Percentiles rank a stretch among this genome's conserved stretches.
Conservation (phyloP, 30 jellyfish, hydroid and myxozoan species). For the Mastigias papua region DNA sequence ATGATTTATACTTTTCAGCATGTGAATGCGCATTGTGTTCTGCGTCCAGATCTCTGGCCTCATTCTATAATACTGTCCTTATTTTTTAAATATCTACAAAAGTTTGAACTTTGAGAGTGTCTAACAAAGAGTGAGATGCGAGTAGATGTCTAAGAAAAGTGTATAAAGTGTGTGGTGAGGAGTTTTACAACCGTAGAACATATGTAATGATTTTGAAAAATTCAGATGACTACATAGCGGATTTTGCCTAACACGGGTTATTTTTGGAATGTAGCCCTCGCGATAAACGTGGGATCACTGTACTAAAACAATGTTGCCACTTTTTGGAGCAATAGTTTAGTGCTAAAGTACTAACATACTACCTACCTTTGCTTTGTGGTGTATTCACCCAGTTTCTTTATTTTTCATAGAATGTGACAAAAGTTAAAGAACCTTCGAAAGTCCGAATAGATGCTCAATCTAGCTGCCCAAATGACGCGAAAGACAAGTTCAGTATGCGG, state of each 20-base stretch:
- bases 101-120: not conserved
- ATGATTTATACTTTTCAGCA: not conserved
- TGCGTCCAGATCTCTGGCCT: too few species aligned
- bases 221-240: not conserved
- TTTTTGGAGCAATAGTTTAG: too few species aligned
- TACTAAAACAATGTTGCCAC: too few species aligned
- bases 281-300: not conserved
- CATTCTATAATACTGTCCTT: too few species aligned
- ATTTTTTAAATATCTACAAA: too few species aligned
- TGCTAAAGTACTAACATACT: too few species aligned
- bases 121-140: not conserved
- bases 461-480: conserved; percentile 65
- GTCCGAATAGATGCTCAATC: conserved; percentile 24
- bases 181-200: not conserved
- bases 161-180: not conserved
- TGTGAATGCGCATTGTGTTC: not conserved
- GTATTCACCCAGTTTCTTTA: not conserved
- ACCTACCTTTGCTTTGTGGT: too few species aligned
- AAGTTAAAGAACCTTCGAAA: not conserved
- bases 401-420: conserved; percentile 20
- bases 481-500: conserved; percentile 39
- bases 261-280: not conserved
- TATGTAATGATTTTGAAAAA: too few species aligned
- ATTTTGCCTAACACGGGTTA: not conserved
- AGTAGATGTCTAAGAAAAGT: not conserved